Evolutionary conservation across 2,888 invertebrate genomes (phyloP), one percentile per base, ranked within the genome.

Genomic region (Cephonodes hylas): DNA sequence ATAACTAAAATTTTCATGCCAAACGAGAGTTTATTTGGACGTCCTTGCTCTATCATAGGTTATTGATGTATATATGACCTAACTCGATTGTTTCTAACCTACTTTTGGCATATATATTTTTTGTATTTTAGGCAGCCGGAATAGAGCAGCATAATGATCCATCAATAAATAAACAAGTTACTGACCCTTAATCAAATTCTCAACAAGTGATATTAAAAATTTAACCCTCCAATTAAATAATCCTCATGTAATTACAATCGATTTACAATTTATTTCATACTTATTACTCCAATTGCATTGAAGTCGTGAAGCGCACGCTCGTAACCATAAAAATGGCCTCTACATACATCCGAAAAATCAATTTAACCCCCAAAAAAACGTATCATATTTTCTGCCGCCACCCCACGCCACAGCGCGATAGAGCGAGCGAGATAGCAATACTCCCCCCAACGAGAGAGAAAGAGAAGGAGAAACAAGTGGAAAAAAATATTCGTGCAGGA

Each of bases 321-420:
- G 22, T 38, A 59, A 59, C 81, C 81, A 75, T 72, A 70, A 86
- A 88, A 87, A 91, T 89, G 88, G 87, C 88, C 76, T 83, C 88
- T 83, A 88, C 85, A 88, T 81, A 87, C 83, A 86, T 85, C 81
- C 77, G 76, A 85, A 91, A 89, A 91, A 91, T 90, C 91, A 91
- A 91, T 91, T 91, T 89, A 84, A 84, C 79, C 87, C 83, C 85
- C 82, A 85, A 89, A 88, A 86, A 87, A 86, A 89, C 89, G 89
- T 88, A 91, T 91, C 91, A 92, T 91, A 91, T 90, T 91, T 90
- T 88, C 81, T 83, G 76, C 78, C 69, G 79, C 88, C 91, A 89
- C 91, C 89, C 90, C 85, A 86, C 85, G 82, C 82, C 73, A 74
- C 60, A 65, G 64, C 67, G 73, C 82, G 85, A 88, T 88, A 88